Percentiles rank a stretch among this genome's conserved stretches.
phyloP scores from a whole-genome alignment of 2,113 vertebrate genomes.

The Perognathus longimembris region DNA sequence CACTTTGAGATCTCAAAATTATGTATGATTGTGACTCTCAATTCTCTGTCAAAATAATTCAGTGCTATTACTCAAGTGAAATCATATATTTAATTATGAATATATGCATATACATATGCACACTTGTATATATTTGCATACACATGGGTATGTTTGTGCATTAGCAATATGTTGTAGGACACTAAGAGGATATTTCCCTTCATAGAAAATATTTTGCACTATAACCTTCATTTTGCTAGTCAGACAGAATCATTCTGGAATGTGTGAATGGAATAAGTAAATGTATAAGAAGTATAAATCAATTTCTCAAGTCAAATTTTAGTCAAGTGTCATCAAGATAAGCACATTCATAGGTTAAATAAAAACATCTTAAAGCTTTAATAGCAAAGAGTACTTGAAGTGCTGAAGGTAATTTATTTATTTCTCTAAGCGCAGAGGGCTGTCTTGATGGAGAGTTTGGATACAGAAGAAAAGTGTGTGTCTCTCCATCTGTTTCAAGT shows the following conservation, averaged over 20 bases:
- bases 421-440: neutral
- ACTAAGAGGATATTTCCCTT: neutral
- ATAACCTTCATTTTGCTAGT: neutral
- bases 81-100: neutral
- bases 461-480: neutral
- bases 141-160: neutral
- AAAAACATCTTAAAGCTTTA: slow-evolving; percentile 29
- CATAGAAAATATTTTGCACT: neutral
- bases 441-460: neutral
- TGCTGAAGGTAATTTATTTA: neutral
- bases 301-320: slow-evolving; percentile 5
- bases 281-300: neutral
- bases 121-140: too few species aligned
- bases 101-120: too few species aligned
- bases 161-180: neutral
- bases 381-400: neutral
- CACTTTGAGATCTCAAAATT: neutral
- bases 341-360: slow-evolving; percentile 6
- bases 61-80: neutral
- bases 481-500: neutral
- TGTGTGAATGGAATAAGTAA: neutral
- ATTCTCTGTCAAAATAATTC: neutral
- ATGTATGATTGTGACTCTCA: neutral
- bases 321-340: slow-evolving; percentile 9
- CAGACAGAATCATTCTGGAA: neutral